Evolutionary conservation across 2,888 invertebrate species (phyloP).

Genomic region (Scrobipalpa atriplicella): DNA sequence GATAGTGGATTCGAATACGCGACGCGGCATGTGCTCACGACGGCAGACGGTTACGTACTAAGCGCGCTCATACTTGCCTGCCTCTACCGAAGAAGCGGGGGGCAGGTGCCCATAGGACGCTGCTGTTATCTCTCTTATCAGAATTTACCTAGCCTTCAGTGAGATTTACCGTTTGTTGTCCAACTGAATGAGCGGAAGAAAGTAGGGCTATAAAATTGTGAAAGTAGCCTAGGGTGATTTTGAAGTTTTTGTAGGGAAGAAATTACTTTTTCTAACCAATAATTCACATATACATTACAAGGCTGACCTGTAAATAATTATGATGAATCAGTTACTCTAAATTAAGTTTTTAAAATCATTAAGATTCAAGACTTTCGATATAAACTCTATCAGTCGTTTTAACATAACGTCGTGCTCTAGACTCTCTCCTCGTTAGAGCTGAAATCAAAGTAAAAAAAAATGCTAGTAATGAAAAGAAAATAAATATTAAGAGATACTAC

Average conservation of each 20-base stretch:
- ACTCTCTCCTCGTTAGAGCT: too few species aligned
- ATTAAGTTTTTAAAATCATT: too few species aligned
- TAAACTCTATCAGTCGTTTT: too few species aligned
- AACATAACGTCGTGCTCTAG: too few species aligned
- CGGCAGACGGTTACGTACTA: constrained; percentile 23
- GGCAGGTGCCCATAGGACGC: constrained; percentile 31
- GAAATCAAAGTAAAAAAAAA: too few species aligned
- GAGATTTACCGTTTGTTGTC: constrained; percentile 26
- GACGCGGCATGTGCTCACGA: not conserved
- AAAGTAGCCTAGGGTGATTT: not conserved
- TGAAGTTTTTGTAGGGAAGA: not conserved
- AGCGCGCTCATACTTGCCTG: constrained; percentile 14
- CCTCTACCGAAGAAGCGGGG: constrained; percentile 23
- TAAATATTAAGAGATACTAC: too few species aligned
- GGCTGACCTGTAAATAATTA: too few species aligned
- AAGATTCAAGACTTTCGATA: too few species aligned
- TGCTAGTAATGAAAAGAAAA: too few species aligned
- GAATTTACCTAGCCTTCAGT: constrained; percentile 30
- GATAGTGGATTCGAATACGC: constrained; percentile 23
- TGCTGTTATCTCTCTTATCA: constrained; percentile 44
- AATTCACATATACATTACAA: too few species aligned
- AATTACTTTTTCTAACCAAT: too few species aligned
- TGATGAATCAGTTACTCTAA: too few species aligned
- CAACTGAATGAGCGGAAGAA: not conserved
- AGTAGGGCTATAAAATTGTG: not conserved